These are phyloP conservation scores for Electrona antarctica DNA, from an alignment of 2,113 vertebrate genomes.

Conservation along the genomic window DNA sequence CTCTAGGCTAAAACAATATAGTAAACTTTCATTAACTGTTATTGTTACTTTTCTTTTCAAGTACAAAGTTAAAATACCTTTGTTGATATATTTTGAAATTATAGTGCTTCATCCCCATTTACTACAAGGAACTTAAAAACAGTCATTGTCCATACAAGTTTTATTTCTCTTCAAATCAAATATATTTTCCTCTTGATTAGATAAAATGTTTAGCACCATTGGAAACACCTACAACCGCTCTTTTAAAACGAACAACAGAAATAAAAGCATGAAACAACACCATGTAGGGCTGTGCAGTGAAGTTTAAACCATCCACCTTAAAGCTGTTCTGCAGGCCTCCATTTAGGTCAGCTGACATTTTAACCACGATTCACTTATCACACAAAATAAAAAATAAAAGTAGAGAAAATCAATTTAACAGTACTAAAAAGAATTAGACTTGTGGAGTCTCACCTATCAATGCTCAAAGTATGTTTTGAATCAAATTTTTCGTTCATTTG, in stretches of 20 bases:
- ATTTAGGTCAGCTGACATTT: conserved; percentile 67
- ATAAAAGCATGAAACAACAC: conserved; percentile 61
- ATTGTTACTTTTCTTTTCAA: conserved; percentile 84
- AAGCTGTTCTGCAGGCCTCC: conserved; percentile 66
- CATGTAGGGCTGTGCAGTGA: conserved; percentile 87
- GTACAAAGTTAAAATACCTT: conserved; percentile 99
- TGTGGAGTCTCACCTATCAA: conserved; percentile 67
- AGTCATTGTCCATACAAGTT: conserved; percentile 92
- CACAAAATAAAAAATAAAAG: conserved; percentile 27
- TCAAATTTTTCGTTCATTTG: conserved; percentile 67
- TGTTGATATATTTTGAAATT: conserved; percentile 94
- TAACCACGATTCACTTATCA: conserved; percentile 70
- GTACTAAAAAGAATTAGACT: conserved; percentile 49
- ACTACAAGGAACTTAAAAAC: conserved; percentile 93
- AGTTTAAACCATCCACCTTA: conserved; percentile 74
- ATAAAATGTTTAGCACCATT: conserved; percentile 99
- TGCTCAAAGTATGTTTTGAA: conserved; percentile 73
- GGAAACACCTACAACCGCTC: conserved; percentile 88
- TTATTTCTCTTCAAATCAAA: conserved; percentile 84
- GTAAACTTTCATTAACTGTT: conserved; percentile 84
- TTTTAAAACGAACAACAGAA: conserved; percentile 73
- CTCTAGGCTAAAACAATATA: conserved; percentile 97
- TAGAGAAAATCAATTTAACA: conserved; percentile 62
- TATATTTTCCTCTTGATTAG: conserved; percentile 92
- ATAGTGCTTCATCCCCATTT: conserved; percentile 88